Evolutionary conservation across 2,797 vertebrate genomes (phyloP), one percentile per base, ranked within the genome.

Genomic region (Dryobates pubescens): DNA sequence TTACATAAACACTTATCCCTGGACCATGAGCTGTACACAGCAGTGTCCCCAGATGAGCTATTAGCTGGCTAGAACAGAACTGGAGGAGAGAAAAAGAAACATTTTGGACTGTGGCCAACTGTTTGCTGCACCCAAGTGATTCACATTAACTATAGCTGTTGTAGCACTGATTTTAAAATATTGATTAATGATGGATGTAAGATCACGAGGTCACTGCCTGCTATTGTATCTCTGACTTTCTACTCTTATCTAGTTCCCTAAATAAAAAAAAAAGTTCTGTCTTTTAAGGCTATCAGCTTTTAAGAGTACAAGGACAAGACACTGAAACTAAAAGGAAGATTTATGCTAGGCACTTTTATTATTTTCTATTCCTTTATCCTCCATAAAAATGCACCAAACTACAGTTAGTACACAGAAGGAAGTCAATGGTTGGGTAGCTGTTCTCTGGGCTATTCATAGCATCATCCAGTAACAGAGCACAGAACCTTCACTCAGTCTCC

Each of bases 161-260:
- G 13, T n/a, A 89, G 93, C 71, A 51, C 45, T 57, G 27, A 86
- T 83, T 90, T 90, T 83, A 85, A 92, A 96, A 83, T 81, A 89
- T 47, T 92, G 92, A 95, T 75, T 81, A 89, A 90, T 58, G 67
- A 79, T 57, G 58, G 49, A 82, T 38, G 47, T 61, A 69, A 88
- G 57, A 88, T 62, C 69, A 73, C 14, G 32, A 86, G 61, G 82
- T 86, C 82, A 76, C 57, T 82, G 69, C 24, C 61, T 91, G 30
- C 32, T 83, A 36, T 75, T 79, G 34, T 17, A 81, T 41, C 57
- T 76, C 59, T 81, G n/a, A 57, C 19, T 67, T 85, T 79, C 19
- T 77, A 53, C 30, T 19, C 23, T 24, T 24, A 81, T 85, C 29
- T 13, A 45, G 13, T 49, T 84, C 18, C 22, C 59, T 63, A 87